phyloP scores from a whole-genome alignment of 2,797 vertebrate genomes.

The Pristis pectinata region DNA sequence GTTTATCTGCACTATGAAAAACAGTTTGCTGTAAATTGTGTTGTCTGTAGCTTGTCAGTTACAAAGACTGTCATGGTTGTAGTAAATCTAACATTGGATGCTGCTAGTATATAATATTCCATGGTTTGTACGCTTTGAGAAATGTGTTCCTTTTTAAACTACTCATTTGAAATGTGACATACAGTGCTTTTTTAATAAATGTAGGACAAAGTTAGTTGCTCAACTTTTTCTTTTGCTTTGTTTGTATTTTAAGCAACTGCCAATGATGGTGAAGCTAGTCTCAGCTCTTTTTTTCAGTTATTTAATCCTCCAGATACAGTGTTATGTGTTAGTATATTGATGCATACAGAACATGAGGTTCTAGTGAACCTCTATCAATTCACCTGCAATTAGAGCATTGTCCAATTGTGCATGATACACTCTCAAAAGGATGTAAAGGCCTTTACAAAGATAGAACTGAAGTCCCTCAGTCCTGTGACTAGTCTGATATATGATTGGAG shows the following conservation, averaged over 20 bases:
- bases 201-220: slow-evolving; percentile 53
- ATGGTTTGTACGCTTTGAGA: slow-evolving; percentile 88
- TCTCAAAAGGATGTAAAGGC: no score
- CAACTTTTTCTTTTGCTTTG: slow-evolving; percentile 16
- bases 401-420: no score
- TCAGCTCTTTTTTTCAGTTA: neutral
- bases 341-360: neutral
- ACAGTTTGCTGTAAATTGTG: slow-evolving; percentile 70
- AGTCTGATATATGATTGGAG: no score
- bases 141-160: slow-evolving; percentile 69
- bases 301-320: neutral
- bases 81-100: slow-evolving; percentile 82
- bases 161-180: slow-evolving; percentile 77
- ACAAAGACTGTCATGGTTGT: slow-evolving; percentile 57
- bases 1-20: slow-evolving; percentile 70
- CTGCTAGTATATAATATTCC: slow-evolving; percentile 78
- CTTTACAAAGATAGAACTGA: no score
- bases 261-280: neutral
- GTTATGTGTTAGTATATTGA: neutral
- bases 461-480: no score
- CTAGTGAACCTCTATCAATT: no score
- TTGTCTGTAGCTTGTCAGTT: slow-evolving; percentile 65
- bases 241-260: neutral
- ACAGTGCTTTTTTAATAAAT: slow-evolving; percentile 65
- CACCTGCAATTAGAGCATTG: no score